A percentile compares a stretch with the other conserved stretches of the same genome.
These are phyloP conservation scores for Zaprionus kolodkinae DNA, from an alignment of 1,140 invertebrate species.

Conservation along the genomic window DNA sequence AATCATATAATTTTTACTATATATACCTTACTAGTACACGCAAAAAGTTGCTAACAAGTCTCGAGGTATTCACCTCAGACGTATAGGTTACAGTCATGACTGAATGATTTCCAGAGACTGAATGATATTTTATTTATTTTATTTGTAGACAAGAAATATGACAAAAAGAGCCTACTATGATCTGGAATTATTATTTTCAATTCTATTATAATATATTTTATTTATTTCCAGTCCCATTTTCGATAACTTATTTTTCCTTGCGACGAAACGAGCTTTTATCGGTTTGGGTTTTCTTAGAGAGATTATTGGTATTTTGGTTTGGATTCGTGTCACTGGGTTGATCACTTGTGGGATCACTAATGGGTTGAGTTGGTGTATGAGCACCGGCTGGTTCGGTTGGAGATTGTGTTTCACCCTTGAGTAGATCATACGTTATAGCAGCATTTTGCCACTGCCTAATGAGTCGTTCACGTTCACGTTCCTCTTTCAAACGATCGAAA, in stretches of 20 bases:
- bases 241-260: not conserved
- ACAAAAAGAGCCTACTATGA: not conserved
- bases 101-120: not conserved
- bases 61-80: conserved; percentile 57
- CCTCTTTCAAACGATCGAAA: conserved; percentile 53
- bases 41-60: conserved; percentile 65
- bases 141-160: not conserved
- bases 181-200: not conserved
- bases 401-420: conserved; percentile 50
- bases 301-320: not conserved
- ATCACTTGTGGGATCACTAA: not conserved
- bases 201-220: not conserved
- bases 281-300: conserved; percentile 11
- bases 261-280: not conserved
- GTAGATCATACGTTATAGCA: conserved; percentile 58
- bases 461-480: conserved; percentile 57
- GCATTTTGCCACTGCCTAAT: conserved; percentile 58
- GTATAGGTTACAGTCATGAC: conserved; percentile 79
- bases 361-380: not conserved
- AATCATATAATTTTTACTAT: not conserved
- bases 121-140: conserved; percentile 3
- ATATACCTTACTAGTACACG: conserved; percentile 54
- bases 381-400: not conserved
- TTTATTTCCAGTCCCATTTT: not conserved
- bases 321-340: not conserved